phyloP scores from a whole-genome alignment of 1,140 invertebrate genomes.

The Orchesella cincta region DNA sequence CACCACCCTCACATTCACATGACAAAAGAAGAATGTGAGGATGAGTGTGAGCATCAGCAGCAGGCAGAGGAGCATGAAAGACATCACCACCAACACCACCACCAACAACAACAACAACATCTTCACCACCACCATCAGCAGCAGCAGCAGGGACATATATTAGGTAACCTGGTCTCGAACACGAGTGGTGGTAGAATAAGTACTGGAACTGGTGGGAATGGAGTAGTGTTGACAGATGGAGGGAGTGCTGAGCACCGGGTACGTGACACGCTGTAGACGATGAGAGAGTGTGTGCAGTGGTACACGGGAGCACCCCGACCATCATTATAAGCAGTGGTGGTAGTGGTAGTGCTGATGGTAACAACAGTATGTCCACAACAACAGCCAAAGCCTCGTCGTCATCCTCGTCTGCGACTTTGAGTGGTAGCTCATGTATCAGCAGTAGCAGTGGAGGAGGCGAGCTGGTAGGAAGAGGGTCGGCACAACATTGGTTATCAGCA shows the following conservation, averaged over 20 bases:
- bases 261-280: conserved; percentile 11
- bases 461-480: conserved; percentile 7
- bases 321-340: background rate
- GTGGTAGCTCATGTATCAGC: background rate
- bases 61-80: conserved; percentile 4
- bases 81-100: conserved; percentile 24
- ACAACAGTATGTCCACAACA: background rate
- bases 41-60: background rate
- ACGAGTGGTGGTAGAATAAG: background rate
- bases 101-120: background rate
- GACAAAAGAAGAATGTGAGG: background rate
- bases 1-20: background rate
- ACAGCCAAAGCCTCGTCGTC: conserved; percentile 1
- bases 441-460: conserved; percentile 14
- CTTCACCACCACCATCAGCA: background rate
- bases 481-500: conserved; percentile 32
- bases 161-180: background rate
- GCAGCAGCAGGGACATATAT: background rate
- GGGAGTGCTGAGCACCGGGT: conserved; percentile 17
- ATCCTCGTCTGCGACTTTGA: conserved; percentile 14
- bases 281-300: background rate
- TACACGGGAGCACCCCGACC: background rate
- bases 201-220: background rate
- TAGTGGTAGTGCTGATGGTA: background rate
- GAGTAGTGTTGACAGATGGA: conserved; percentile 11